Conservation (phyloP, 1,140 invertebrate genomes). For the Caenorhabditis tropicalis region DNA sequence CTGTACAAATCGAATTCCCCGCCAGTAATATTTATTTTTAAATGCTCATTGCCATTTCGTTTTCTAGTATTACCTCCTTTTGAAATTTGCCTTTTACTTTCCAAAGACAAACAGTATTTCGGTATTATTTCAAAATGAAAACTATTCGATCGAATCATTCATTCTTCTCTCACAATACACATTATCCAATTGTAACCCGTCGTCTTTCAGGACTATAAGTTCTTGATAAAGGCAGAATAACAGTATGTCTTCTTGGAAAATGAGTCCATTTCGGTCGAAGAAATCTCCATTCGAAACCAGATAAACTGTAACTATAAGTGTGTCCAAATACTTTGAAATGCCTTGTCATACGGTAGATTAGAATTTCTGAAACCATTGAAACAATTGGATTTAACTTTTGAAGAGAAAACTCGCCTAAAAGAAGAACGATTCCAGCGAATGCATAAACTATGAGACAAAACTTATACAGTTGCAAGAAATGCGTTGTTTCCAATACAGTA, state of each 20-base stretch:
- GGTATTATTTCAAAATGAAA: constrained; percentile 36
- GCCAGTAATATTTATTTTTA: constrained; percentile 23
- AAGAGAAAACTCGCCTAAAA: not conserved
- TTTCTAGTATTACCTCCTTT: constrained; percentile 31
- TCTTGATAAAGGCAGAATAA: constrained; percentile 5
- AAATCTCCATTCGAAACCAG: constrained; percentile 31
- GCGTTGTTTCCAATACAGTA: not conserved
- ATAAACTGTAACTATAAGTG: not conserved
- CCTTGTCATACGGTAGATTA: not conserved
- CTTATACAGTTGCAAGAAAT: constrained; percentile 13
- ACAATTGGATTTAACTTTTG: not conserved
- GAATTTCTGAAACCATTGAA: constrained; percentile 34
- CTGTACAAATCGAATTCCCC: constrained; percentile 39
- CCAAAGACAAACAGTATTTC: constrained; percentile 21
- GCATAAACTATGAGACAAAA: not conserved
- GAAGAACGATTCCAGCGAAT: not conserved
- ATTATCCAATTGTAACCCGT: constrained; percentile 15
- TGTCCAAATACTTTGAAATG: not conserved
- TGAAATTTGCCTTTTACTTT: constrained; percentile 6
- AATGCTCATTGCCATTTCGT: constrained; percentile 19
- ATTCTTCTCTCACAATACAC: not conserved
- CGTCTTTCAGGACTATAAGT: constrained; percentile 22
- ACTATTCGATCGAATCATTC: not conserved
- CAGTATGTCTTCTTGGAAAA: constrained; percentile 26
- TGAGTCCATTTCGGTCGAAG: constrained; percentile 12